Conservation (phyloP, 2,888 invertebrate genomes). For the Mechanitis mazaeus region DNA sequence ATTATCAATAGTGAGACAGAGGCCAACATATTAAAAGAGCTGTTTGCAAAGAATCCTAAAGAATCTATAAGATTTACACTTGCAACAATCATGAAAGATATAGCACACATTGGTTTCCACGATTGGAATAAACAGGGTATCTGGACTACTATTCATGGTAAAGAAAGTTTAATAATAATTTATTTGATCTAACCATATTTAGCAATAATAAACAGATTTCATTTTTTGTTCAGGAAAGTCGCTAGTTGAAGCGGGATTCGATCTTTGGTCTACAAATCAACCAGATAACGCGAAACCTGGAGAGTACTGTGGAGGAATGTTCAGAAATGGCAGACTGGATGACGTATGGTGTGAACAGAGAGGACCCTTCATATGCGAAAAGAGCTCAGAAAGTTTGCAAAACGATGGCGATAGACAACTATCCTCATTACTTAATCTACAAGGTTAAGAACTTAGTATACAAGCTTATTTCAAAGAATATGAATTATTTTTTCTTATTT, state of each 20-base stretch:
- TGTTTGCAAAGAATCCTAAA: constrained; percentile 28
- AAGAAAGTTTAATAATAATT: not conserved
- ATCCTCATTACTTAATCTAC: too few relatives aligned
- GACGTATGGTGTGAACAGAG: constrained; percentile 32
- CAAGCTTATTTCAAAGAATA: too few relatives aligned
- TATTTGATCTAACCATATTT: not conserved
- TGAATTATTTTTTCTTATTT: too few relatives aligned
- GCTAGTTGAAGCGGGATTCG: constrained; percentile 30
- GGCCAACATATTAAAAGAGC: constrained; percentile 30
- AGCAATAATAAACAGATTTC: too few relatives aligned
- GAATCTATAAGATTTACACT: constrained; percentile 8
- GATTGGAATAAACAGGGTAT: constrained; percentile 33
- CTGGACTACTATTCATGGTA: constrained; percentile 40
- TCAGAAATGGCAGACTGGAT: constrained; percentile 30
- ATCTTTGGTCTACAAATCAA: constrained; percentile 25
- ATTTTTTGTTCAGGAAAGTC: constrained; percentile 10
- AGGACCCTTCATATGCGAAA: constrained; percentile 38
- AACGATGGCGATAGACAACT: not conserved
- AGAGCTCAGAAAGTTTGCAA: constrained; percentile 26
- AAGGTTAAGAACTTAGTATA: too few relatives aligned
- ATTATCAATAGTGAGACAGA: constrained; percentile 34
- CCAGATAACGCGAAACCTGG: constrained; percentile 29
- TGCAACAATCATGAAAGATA: constrained; percentile 19
- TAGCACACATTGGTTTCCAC: constrained; percentile 35
- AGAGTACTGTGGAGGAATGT: constrained; percentile 33